Percentiles rank a stretch among this genome's conserved stretches.
Evolutionary conservation across 2,797 vertebrate species (phyloP).

Genomic region (Ctenosaura bakeri): DNA sequence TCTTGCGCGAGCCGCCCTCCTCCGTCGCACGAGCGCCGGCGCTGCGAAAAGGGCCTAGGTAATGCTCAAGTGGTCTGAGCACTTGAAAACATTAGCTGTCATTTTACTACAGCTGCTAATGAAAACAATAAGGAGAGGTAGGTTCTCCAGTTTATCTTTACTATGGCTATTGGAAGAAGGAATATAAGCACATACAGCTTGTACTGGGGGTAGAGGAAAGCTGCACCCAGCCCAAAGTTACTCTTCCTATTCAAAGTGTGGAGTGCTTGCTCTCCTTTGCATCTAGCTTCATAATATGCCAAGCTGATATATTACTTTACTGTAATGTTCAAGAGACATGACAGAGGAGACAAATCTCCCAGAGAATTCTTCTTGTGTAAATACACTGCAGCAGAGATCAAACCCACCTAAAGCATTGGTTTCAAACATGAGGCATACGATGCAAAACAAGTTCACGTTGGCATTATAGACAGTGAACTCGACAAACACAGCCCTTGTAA

Average conservation of each 20-base stretch:
- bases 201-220: no score
- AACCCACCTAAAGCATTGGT: conserved; percentile 87
- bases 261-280: not conserved
- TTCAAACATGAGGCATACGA: conserved; percentile 90
- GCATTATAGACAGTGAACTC: conserved; percentile 97
- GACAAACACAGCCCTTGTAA: conserved; percentile 92
- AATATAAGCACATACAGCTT: not conserved
- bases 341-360: not conserved
- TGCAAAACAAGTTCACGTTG: conserved; percentile 96
- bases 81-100: no score
- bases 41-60: no score
- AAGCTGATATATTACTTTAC: no score
- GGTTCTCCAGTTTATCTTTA: no score
- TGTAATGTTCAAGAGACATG: not conserved
- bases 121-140: no score
- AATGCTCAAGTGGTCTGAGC: no score
- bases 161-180: no score
- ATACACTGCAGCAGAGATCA: not conserved
- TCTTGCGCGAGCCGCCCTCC: no score
- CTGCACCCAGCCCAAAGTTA: not conserved
- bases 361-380: not conserved
- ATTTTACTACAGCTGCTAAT: no score
- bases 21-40: no score
- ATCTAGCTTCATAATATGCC: not conserved
- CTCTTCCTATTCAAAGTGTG: not conserved